phyloP scores from a whole-genome alignment of 2,797 vertebrate genomes.

The Carapus acus region DNA sequence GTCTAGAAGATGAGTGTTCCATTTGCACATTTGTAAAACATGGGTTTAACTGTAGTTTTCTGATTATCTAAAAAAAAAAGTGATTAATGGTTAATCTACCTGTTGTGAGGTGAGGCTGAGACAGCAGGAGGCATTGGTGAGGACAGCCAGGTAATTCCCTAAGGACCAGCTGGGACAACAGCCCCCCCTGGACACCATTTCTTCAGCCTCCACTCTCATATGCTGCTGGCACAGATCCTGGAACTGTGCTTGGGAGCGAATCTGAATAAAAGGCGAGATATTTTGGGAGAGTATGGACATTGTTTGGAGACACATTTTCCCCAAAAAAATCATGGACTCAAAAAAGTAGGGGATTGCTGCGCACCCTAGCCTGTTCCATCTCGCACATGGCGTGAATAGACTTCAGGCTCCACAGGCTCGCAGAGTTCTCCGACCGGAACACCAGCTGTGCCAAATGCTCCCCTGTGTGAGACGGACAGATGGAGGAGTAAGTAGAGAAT shows the following conservation, averaged over 20 bases:
- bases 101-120: conserved; percentile 85
- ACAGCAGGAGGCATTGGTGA: conserved; percentile 91
- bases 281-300: conserved; percentile 24
- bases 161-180: conserved; percentile 98
- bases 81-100: conserved; percentile 29
- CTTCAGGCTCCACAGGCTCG: conserved; percentile 95
- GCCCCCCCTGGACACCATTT: conserved; percentile 63
- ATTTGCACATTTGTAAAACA: no score
- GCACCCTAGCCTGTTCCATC: conserved; percentile 91
- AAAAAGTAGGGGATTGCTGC: conserved; percentile 14
- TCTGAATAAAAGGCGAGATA: conserved; percentile 67
- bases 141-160: conserved; percentile 91
- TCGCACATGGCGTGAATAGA: conserved; percentile 96
- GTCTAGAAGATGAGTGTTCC: no score
- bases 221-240: conserved; percentile 85
- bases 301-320: background rate
- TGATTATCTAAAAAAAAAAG: conserved; percentile 1
- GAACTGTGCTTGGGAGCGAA: conserved; percentile 85
- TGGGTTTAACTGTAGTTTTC: background rate
- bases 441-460: conserved; percentile 88
- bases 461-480: conserved; percentile 56
- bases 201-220: conserved; percentile 47
- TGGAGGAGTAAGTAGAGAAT: conserved; percentile 30
- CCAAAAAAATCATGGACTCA: background rate
- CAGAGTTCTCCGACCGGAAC: conserved; percentile 94